Base-by-base conservation (phyloP, 2,888 invertebrate genomes). In the Tipula lateralis region DNA sequence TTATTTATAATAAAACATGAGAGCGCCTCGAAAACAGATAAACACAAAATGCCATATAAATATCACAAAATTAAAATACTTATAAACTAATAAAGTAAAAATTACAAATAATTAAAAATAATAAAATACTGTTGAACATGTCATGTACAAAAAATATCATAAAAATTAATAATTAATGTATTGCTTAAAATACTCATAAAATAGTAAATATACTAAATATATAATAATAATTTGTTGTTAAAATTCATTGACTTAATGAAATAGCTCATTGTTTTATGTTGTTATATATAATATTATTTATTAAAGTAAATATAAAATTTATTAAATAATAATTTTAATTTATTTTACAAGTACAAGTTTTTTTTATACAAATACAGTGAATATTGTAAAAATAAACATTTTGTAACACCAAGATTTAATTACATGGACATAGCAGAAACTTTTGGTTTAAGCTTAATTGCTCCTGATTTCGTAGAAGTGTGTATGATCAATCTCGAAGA, bases 231-330 rank as follows among this genome's bases (percentile, higher is more conserved):
- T 82, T 82, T 82, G 6, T 82, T 82, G n/a, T 82, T 82, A 30
- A 82, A 82, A 30, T 82, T 30, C n/a, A 82, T 82, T 82, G 82
- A 82, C 82, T 82, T 82, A 82, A 82, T 82, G 82, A 82, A 82
- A 82, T 82, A 82, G 82, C 9, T 82, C 32, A 24, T 66, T 66
- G 66, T 66, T 66, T 66, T 66, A 24, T 66, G 66, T 66, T 66
- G 9, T 66, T 66, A 66, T 66, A 24, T 66, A 66, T 24, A 24
- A 66, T 66, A 66, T 24, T 66, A 66, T 44, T 44, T n/a, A 24
- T 66, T 66, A 66, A 66, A 24, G 3, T 66, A 19, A 66, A 24
- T 66, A 7, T 24, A 66, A 66, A 66, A 24, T 66, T 24, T 66
- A 66, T 66, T 9, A 66, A 66, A 66, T 66, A 24, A 66, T 24